Evolutionary conservation across 1,140 invertebrate genomes (phyloP).

Genomic region (Brachionus plicatilis): DNA sequence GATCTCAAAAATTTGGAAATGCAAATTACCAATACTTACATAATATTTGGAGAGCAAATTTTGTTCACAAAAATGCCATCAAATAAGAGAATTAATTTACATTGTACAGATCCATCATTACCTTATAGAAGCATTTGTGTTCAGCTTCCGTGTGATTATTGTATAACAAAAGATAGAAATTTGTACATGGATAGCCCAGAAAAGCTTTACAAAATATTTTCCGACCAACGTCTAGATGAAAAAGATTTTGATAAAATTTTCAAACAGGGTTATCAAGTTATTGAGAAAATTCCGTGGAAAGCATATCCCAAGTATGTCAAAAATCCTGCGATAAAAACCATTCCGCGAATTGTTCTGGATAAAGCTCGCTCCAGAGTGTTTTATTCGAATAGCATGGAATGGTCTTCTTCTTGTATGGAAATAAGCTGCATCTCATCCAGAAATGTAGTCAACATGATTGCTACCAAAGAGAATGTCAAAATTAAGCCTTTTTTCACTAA

Average conservation of each 20-base stretch:
- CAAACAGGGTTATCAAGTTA: not conserved
- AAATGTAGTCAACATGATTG: constrained; percentile 9
- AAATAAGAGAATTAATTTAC: constrained; percentile 1
- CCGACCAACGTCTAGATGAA: not conserved
- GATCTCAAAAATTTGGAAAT: constrained; percentile 4
- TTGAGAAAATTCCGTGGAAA: not conserved
- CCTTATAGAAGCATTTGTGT: not conserved
- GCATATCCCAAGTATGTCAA: constrained; percentile 20
- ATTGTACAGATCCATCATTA: not conserved
- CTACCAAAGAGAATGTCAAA: not conserved
- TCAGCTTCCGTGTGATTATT: constrained; percentile 21
- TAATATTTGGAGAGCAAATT: not conserved
- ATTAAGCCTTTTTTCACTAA: not conserved
- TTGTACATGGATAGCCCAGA: not conserved
- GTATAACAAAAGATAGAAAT: not conserved
- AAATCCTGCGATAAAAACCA: not conserved
- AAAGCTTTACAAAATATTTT: constrained; percentile 36
- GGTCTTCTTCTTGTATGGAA: constrained; percentile 40
- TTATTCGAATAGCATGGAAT: constrained; percentile 15
- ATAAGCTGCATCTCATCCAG: constrained; percentile 1
- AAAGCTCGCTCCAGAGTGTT: not conserved
- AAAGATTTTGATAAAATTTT: constrained; percentile 24
- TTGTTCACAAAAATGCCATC: not conserved
- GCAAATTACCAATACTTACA: constrained; percentile 26
- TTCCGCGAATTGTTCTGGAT: not conserved